Percentiles rank a stretch among this genome's conserved stretches.
Conservation (phyloP, 2,888 invertebrate genomes). For the Odontocolon sp. region DNA sequence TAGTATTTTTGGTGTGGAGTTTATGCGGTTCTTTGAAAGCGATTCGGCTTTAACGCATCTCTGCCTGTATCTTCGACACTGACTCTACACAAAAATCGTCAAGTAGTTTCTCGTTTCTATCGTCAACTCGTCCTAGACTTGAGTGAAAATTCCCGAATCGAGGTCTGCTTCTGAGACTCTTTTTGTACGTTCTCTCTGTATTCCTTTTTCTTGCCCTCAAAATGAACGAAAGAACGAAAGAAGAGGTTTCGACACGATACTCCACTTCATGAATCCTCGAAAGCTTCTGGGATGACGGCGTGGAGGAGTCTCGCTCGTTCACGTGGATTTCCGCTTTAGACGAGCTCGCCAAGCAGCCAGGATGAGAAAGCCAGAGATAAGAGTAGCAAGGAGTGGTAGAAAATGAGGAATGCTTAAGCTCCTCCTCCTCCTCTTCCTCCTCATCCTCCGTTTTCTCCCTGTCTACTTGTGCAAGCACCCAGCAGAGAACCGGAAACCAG, state of each 20-base stretch:
- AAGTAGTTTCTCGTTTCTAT: conserved; percentile 4
- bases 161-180: no score
- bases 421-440: not conserved
- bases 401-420: conserved; percentile 25
- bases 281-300: conserved; percentile 54
- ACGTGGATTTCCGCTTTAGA: conserved; percentile 67
- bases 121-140: not conserved
- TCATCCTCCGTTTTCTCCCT: no score
- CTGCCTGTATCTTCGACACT: not conserved
- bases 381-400: not conserved
- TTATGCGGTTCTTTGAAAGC: not conserved
- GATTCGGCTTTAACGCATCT: not conserved
- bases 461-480: no score
- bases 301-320: conserved; percentile 46
- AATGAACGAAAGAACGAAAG: conserved; percentile 49
- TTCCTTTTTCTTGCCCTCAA: conserved; percentile 17
- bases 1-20: not conserved
- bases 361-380: conserved; percentile 24
- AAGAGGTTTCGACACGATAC: conserved; percentile 72
- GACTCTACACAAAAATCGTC: not conserved
- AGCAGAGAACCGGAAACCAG: not conserved
- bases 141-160: conserved; percentile 5
- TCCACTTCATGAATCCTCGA: conserved; percentile 71
- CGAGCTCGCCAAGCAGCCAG: conserved; percentile 2
- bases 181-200: conserved; percentile 1